Evolutionary conservation across 2,113 vertebrate species (phyloP), one percentile per base, ranked within the genome.

Genomic region (Crotalus helleri): DNA sequence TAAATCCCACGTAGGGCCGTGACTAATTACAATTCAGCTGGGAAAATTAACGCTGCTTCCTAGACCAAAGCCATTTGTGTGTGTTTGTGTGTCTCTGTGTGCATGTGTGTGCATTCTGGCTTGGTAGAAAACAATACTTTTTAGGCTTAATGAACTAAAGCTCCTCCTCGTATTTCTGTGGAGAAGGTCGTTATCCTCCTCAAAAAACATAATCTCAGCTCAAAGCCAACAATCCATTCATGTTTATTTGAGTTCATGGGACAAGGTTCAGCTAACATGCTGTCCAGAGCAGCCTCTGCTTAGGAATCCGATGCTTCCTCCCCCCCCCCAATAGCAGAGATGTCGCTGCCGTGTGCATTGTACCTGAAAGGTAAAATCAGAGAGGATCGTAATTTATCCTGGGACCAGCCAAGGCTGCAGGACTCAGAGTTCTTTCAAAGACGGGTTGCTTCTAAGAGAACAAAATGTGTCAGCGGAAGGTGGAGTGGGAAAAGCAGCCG

Each of bases 381-480:
- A 93, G 87, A 21, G 21, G 85, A 15, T 4, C 3, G 53, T 91
- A 9, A 4, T 81, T 81, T 81, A 81, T 61, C 54, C 7, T 87
- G 1, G 53, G 51, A 59, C 93, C 90, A 74, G 61, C 85, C 81
- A 90, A 64, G 61, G 57, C 88, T 93, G 46, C 15, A 54, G 29
- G 0, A 3, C 19, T 57, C 44, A 46, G 51, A 49, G 88, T 90
- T 94, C 93, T 69, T 17, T 39, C 57, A 1, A 74, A 59, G 87
- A 87, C 44, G 15, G 15, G 4, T 29, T 24, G 46, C 12, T 2
- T 85, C 59, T 5, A 64, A 89, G 90, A 15, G 46, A 92, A 88
- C 12, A 85, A 55, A 90, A 51, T 59, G 90, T 94, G 46, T 90
- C 61, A 90, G 2, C 26, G 74, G 92, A 89, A 51, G 81, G 87